Evolutionary conservation across 2,113 vertebrate species (phyloP), one percentile per base, ranked within the genome.

Genomic region (Festucalex cinctus): DNA sequence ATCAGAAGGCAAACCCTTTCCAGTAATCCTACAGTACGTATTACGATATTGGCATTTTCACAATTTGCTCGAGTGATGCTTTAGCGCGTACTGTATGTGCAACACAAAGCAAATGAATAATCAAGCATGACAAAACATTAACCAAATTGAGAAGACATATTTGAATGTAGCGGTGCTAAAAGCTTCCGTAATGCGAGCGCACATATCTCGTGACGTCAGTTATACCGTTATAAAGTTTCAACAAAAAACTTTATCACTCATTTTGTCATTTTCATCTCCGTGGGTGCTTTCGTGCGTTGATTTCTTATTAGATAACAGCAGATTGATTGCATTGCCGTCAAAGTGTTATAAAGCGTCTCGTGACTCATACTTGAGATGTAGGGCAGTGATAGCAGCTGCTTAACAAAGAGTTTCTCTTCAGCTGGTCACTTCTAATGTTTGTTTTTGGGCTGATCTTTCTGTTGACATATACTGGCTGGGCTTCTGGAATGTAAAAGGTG

Each of bases 381-480:
- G 4, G 7, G 9, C 24, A 7, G 8, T 19, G 19, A 63, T 28
- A 17, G 16, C 20, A 32, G 17, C 36, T 57, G 7, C 41, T 5
- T 19, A 66, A 81, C 67, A 83, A 75, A 76, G 76, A 56, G 22
- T 14, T 20, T 48, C 56, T 53, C 53, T 70, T 44, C 24, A 49
- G 8, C 2, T 28, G 37, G n/a, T 51, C 49, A 58, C 53, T 51
- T 75, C 54, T 51, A 60, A 76, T 84, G 78, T 85, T 87, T 84
- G 75, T 74, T 74, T 75, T 73, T 75, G 35, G 77, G 13, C 24
- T 69, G 51, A 17, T 28, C 37, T 61, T 20, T 75, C 12, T 77
- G 35, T 77, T 85, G 68, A 83, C 76, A 70, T 66, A 79, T 51
- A 65, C 71, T 43, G 0, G 28, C 16, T 12, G 20, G 51, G 53